Conservation (phyloP, 2,113 vertebrate genomes). For the Leucosticte australis region DNA sequence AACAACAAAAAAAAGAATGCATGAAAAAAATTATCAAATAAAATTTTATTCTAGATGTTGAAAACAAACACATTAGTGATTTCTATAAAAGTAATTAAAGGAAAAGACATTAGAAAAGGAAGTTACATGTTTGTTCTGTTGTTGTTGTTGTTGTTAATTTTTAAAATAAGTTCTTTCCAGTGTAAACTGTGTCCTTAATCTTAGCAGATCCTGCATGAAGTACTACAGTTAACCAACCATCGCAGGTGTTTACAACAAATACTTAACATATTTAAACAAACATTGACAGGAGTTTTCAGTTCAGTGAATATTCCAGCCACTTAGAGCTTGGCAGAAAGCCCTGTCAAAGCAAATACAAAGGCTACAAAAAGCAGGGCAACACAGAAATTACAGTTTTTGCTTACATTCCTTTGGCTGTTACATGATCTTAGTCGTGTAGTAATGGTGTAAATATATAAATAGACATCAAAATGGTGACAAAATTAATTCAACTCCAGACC, state of each 20-base stretch:
- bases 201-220: neutral
- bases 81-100: neutral
- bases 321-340: neutral
- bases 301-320: neutral
- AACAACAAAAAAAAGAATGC: neutral
- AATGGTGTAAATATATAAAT: neutral
- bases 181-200: neutral
- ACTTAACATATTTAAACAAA: neutral
- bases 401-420: neutral
- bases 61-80: neutral
- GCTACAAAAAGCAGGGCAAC: neutral
- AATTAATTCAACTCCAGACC: neutral
- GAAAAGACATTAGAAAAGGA: neutral
- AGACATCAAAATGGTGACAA: neutral
- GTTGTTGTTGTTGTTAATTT: neutral
- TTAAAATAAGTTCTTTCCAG: neutral
- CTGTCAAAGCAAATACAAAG: neutral
- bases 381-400: neutral
- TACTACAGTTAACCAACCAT: neutral
- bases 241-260: neutral
- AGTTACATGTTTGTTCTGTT: neutral
- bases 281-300: neutral
- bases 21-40: neutral
- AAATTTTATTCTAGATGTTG: neutral
- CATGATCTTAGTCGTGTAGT: neutral